These are phyloP conservation scores for Chaetura pelagica DNA, from an alignment of 2,113 vertebrate species.

Conservation along the genomic window DNA sequence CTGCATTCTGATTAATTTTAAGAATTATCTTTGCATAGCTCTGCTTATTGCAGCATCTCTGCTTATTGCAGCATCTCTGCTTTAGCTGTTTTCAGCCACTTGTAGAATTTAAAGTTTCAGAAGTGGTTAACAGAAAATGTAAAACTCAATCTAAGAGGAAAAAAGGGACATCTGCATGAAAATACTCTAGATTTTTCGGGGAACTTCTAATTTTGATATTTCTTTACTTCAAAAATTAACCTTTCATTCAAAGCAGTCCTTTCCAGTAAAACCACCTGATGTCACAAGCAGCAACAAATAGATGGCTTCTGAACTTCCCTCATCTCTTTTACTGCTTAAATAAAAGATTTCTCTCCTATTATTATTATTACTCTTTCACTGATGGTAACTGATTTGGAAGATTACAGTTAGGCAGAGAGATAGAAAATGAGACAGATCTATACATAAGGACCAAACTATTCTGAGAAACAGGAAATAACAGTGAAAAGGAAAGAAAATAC, in stretches of 20 bases:
- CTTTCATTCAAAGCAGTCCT: not conserved
- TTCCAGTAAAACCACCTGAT: not conserved
- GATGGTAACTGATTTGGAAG: not conserved
- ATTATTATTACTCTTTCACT: not conserved
- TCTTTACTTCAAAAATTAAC: not conserved
- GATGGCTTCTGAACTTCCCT: not conserved
- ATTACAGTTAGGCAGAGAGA: not conserved
- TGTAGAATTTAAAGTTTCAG: not conserved
- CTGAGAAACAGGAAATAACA: not conserved
- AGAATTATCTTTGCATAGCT: slow-evolving; percentile 17
- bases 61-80: slow-evolving; percentile 5
- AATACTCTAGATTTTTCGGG: not conserved
- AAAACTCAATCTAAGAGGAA: not conserved
- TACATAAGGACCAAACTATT: not conserved
- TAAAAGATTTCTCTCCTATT: not conserved
- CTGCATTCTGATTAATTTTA: slow-evolving; percentile 27
- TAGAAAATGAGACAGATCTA: not conserved
- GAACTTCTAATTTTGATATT: not conserved
- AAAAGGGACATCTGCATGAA: not conserved
- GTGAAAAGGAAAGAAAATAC: not conserved
- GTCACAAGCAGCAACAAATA: not conserved
- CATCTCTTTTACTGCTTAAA: not conserved
- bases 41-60: slow-evolving; percentile 22
- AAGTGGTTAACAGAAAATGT: not conserved
- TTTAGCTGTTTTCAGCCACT: not conserved